Base-by-base conservation (phyloP, 2,888 invertebrate species). In the Drepana falcataria region DNA sequence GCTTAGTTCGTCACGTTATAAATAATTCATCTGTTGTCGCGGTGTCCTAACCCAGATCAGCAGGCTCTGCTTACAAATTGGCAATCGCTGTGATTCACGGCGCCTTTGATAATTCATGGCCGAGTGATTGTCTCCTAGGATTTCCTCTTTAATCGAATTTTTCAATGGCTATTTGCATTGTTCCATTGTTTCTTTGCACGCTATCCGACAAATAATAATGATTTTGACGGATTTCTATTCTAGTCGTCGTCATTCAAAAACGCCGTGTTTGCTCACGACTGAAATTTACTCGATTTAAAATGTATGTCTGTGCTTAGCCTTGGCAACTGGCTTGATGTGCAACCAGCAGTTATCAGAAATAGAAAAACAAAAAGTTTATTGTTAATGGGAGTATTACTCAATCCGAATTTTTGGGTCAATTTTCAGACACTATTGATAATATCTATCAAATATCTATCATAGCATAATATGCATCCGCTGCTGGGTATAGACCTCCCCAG, bases 31-130 rank as follows among this genome's bases (percentile, higher is more conserved):
- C 44, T 44, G 40, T 56, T 48, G 53, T 60, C 75, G 77, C 52
- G 78, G 80, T 76, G 63, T 64, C 61, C 66, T 68, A 73, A 73
- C 80, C 75, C 70, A 79, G 69, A 72, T 76, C 64, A 65, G 53
- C 64, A 65, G 61, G 64, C 64, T 54, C 54, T 58, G 73, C 66
- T 56, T 77, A 69, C 75, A 68, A 77, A 79, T 75, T 65, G 66
- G 66, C 68, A 49, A 51, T 40, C 51, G 40, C 33, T 51, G 34
- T 51, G 41, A 41, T 48, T 54, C 44, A 47, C 7, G 34, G 48
- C 51, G 21, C 51, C 48, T 57, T 59, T 53, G 55, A 60, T 70
- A 67, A 69, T 54, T 54, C 47, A 61, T 52, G 59, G 57, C 33
- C 53, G 55, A 58, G 56, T 63, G 63, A 61, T 59, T 56, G 59